Base-by-base conservation (phyloP, 2,888 invertebrate species). In the Magallana nippona region DNA sequence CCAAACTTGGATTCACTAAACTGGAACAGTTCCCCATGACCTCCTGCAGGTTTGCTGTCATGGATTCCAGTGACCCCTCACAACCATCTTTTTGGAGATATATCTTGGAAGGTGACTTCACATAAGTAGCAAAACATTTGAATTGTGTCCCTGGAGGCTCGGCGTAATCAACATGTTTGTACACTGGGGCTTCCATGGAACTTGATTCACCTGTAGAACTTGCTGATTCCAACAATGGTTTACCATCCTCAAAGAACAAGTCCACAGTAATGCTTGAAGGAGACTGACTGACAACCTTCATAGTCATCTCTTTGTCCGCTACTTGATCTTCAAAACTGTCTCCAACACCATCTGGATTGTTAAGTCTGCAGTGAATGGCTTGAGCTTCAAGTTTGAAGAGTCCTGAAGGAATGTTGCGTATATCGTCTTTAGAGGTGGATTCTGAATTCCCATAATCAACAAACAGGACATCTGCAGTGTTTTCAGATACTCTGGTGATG, bases 391-490 rank as follows among this genome's bases (percentile, higher is more conserved):
- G 71, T 56, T 63, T 55, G 15, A 83, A 44, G 11, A 80, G 57
- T 32, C 80, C 83, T n/a, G 80, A n/a, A 32, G 79, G 63, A 71
- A 83, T 83, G 19, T 62, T 58, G 77, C 57, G 58, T 32, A 83
- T 80, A 32, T 44, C 57, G 10, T 58, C 77, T 10, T 86, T 17
- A 0, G 85, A 44, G 17, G 91, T 86, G 8, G 55, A 82, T 55
- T 91, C 92, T 22, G 86, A 84, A 83, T 93, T 93, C 11, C 93
- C 93, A 88, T 91, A 92, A 85, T 93, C 93, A n/a, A 92, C 85
- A 87, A 92, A 93, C 10, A 84, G 84, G 2, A 93, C 90, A 63
- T 84, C 78, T n/a, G 87, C 85, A 15, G 81, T 62, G 10, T 71
- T 79, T 1, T 58, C 63, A 1, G 87, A 79, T 1, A 87, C 79